These are phyloP conservation scores for Bedellia somnulentella DNA, from an alignment of 2,888 invertebrate species.

Conservation along the genomic window DNA sequence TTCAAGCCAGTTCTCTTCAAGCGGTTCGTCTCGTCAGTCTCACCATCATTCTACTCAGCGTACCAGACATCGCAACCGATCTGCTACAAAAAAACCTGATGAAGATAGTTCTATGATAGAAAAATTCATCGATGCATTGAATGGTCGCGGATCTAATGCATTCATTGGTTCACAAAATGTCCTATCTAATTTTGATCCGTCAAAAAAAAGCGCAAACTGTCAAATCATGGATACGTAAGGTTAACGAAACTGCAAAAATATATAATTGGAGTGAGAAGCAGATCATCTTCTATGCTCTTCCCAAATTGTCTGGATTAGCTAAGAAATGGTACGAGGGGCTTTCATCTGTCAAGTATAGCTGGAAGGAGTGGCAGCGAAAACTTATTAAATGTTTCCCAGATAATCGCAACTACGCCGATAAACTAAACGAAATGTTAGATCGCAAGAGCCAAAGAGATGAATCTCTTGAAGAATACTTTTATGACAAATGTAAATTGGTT, in stretches of 20 bases:
- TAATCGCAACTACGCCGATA: constrained; percentile 4
- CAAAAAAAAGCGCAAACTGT: constrained; percentile 3
- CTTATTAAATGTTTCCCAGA: constrained; percentile 3
- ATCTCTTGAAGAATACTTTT: constrained; percentile 6
- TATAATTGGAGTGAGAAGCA: constrained; percentile 6
- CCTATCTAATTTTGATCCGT: constrained; percentile 6
- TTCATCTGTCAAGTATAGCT: constrained; percentile 2
- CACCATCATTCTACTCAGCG: too few relatives aligned
- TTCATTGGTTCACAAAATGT: constrained; percentile 4
- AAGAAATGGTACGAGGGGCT: constrained; percentile 6
- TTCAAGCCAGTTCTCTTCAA: too few relatives aligned
- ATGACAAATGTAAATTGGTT: constrained; percentile 9
- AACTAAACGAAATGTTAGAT: constrained; percentile 1
- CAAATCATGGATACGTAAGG: constrained; percentile 4
- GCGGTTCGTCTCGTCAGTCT: too few relatives aligned
- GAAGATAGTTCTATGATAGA: constrained; percentile 1
- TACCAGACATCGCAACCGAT: too few relatives aligned
- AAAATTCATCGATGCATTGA: constrained; percentile 2
- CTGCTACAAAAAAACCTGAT: too few relatives aligned
- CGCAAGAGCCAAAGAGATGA: constrained; percentile 3
- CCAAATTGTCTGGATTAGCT: constrained; percentile 5
- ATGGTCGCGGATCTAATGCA: neutral
- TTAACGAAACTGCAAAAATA: constrained; percentile 4
- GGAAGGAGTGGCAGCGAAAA: constrained; percentile 4
- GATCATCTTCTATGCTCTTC: constrained; percentile 6